Percentiles rank a stretch among this genome's conserved stretches.
Conservation (phyloP, 2,888 invertebrate species). For the Nephrotoma guestfalica region DNA sequence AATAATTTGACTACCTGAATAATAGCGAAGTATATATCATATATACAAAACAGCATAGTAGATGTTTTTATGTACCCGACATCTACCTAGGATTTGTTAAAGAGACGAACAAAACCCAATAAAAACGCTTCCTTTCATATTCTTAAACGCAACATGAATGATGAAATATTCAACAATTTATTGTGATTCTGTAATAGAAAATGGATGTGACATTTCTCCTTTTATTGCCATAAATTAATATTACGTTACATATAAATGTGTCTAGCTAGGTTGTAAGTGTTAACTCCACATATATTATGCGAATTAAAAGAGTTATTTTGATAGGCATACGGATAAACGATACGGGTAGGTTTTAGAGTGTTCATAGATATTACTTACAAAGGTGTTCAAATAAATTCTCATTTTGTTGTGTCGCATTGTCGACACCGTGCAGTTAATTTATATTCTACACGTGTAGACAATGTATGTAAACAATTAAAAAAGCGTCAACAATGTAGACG, state of each 20-base stretch:
- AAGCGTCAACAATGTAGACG: too few species aligned
- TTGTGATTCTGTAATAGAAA: background rate
- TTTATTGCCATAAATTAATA: background rate
- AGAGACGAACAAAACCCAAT: background rate
- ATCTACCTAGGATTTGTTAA: background rate
- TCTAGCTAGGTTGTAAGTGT: background rate
- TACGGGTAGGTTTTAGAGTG: too few species aligned
- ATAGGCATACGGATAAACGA: too few species aligned
- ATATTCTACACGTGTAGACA: too few species aligned
- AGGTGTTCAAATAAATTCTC: too few species aligned
- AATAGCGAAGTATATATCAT: background rate
- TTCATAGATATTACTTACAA: too few species aligned
- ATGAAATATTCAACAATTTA: background rate
- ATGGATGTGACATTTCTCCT: background rate
- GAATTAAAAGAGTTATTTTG: too few species aligned
- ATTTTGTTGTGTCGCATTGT: too few species aligned
- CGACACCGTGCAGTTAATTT: too few species aligned
- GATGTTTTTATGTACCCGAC: background rate
- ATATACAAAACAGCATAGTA: background rate
- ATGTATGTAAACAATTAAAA: too few species aligned
- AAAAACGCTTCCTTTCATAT: background rate
- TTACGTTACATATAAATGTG: background rate
- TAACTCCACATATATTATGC: background rate
- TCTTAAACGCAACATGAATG: background rate
- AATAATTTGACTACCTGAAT: background rate